Percentiles rank a stretch among this genome's conserved stretches.
phyloP scores from a whole-genome alignment of 2,113 vertebrate genomes.

The Synodontis membranacea region DNA sequence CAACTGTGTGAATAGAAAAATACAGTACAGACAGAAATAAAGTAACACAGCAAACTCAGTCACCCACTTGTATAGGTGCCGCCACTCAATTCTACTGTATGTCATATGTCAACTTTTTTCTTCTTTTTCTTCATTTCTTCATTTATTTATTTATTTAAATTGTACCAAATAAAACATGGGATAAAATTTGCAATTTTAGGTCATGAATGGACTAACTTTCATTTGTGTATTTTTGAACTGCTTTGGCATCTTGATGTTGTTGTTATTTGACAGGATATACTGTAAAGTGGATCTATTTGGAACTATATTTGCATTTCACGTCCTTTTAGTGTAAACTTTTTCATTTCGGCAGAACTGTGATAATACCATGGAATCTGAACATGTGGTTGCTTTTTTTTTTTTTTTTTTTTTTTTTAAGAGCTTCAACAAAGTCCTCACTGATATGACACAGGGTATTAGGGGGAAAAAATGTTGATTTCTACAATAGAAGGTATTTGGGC shows the following conservation, averaged over 20 bases:
- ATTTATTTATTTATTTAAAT: no score
- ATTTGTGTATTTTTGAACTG: not conserved
- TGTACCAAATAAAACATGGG: no score
- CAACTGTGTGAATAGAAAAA: not conserved
- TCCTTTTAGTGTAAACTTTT: not conserved
- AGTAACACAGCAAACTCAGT: not conserved
- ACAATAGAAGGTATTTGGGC: slow-evolving; percentile 8
- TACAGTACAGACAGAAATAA: not conserved
- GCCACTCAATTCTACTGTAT: not conserved
- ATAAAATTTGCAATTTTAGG: not conserved
- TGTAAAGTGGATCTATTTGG: not conserved
- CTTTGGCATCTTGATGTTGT: not conserved
- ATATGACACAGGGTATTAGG: not conserved
- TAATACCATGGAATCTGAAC: not conserved
- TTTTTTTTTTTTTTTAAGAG: no score
- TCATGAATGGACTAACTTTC: no score
- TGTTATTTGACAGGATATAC: not conserved
- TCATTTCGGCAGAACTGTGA: not conserved
- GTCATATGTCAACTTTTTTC: no score
- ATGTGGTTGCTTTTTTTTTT: no score
- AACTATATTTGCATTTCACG: not conserved
- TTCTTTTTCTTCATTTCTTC: no score
- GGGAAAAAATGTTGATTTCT: slow-evolving; percentile 4
- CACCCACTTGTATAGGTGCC: no score
- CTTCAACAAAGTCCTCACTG: not conserved